Evolutionary conservation across 2,888 invertebrate genomes (phyloP).

Genomic region (Capitulum mitella): DNA sequence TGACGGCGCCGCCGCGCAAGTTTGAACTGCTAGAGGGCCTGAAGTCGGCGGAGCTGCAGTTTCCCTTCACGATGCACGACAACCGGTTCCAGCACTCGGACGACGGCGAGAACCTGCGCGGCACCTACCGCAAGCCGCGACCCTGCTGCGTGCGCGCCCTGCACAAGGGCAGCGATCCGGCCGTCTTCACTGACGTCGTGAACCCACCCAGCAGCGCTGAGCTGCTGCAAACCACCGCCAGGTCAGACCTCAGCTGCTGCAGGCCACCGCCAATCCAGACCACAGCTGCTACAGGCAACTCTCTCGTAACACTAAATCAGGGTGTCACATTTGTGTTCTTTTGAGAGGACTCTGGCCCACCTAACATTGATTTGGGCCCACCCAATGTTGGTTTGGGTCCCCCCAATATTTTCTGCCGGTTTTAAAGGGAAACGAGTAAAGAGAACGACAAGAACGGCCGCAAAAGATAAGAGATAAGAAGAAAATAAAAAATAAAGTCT

Average conservation of each 20-base stretch:
- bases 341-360: too few relatives aligned
- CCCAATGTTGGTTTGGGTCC: too few relatives aligned
- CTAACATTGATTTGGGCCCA: too few relatives aligned
- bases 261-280: too few relatives aligned
- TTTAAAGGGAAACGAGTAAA: too few relatives aligned
- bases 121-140: background rate
- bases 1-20: background rate
- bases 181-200: background rate
- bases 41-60: background rate
- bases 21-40: background rate
- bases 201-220: background rate
- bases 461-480: too few relatives aligned
- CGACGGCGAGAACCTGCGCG: background rate
- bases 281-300: too few relatives aligned
- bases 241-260: background rate
- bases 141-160: background rate
- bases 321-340: too few relatives aligned
- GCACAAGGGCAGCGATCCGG: background rate
- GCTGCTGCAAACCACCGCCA: background rate
- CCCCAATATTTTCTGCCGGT: too few relatives aligned
- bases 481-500: too few relatives aligned
- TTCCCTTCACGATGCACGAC: conserved; percentile 17
- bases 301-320: too few relatives aligned
- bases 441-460: too few relatives aligned
- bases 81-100: background rate